These are phyloP conservation scores for Phorcus lineatus DNA, from an alignment of 2,888 invertebrate species.

Conservation along the genomic window DNA sequence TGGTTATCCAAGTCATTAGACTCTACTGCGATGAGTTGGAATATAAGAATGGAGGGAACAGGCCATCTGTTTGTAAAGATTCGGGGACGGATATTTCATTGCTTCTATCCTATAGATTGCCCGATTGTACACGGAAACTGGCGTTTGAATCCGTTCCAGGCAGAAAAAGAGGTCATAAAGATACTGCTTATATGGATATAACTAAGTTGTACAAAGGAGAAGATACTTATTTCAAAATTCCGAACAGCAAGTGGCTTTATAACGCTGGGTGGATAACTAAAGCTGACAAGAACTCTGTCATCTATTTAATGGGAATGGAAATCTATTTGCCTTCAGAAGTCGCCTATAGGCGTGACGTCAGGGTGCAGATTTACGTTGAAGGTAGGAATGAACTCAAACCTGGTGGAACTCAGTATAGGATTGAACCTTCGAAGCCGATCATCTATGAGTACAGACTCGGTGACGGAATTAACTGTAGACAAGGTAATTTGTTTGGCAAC, in stretches of 20 bases:
- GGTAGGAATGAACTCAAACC: not conserved
- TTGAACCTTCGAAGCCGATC: not conserved
- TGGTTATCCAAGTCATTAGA: not conserved
- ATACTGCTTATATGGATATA: not conserved
- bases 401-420: not conserved
- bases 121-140: not conserved
- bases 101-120: not conserved
- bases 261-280: conserved; percentile 12
- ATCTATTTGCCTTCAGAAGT: not conserved
- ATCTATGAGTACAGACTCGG: not conserved
- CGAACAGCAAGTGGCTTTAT: conserved; percentile 12
- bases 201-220: not conserved
- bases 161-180: not conserved
- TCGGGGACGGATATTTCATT: not conserved
- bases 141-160: not conserved
- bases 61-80: conserved; percentile 1
- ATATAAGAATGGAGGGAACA: not conserved
- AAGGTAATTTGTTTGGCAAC: not conserved
- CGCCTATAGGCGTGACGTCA: not conserved
- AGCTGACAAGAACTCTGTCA: not conserved
- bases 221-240: not conserved
- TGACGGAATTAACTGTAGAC: not conserved
- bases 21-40: conserved; percentile 14
- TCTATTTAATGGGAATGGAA: not conserved
- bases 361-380: not conserved